A percentile compares a stretch with the other conserved stretches of the same genome.
phyloP scores from a whole-genome alignment of 2,888 invertebrate genomes.

The Neoaliturus tenellus region DNA sequence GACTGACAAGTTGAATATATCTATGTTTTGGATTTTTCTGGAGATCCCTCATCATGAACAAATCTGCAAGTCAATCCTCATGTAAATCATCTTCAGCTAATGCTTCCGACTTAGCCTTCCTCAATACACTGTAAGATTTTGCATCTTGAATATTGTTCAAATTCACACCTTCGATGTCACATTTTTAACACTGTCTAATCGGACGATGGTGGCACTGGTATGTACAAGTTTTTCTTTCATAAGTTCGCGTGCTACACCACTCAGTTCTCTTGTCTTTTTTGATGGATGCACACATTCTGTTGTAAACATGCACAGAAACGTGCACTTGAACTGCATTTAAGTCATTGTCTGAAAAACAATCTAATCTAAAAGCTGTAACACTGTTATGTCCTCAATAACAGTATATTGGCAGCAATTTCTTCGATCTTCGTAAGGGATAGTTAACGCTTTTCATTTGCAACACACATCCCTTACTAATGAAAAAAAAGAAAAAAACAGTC shows the following conservation, averaged over 20 bases:
- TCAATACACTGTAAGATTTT: not conserved
- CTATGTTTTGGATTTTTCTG: not conserved
- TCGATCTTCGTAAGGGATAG: not conserved
- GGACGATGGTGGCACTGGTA: not conserved
- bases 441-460: not conserved
- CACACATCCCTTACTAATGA: not conserved
- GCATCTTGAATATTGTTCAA: not conserved
- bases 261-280: constrained; percentile 3
- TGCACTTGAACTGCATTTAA: not conserved
- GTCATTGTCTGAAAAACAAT: not conserved
- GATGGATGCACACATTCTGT: not conserved
- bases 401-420: not conserved
- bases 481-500: too few species aligned
- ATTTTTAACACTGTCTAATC: not conserved
- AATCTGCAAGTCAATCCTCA: not conserved
- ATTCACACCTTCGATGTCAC: not conserved
- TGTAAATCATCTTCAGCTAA: not conserved
- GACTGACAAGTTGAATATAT: not conserved
- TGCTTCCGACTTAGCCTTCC: not conserved
- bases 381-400: not conserved
- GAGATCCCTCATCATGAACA: not conserved
- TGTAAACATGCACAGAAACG: not conserved
- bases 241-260: not conserved
- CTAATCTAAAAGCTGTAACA: not conserved
- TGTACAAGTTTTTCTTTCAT: constrained; percentile 13